Percentiles rank a stretch among this genome's conserved stretches.
These are phyloP conservation scores for Ahaetulla prasina DNA, from an alignment of 2,113 vertebrate genomes.

Conservation along the genomic window DNA sequence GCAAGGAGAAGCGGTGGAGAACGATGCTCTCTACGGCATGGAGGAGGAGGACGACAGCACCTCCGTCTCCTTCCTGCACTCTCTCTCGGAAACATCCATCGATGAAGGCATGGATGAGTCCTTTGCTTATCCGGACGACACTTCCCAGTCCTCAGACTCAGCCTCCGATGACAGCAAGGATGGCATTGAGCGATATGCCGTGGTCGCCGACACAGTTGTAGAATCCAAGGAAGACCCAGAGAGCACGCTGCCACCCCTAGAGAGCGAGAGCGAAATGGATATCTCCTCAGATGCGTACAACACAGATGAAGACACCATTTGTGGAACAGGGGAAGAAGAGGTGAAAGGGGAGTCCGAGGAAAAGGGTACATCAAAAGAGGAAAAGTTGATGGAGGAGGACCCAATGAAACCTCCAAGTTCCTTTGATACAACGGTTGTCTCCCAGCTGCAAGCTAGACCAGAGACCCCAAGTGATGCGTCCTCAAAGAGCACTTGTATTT, in stretches of 20 bases:
- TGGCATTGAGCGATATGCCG: constrained; percentile 82
- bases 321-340: constrained; percentile 7
- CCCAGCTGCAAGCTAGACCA: not conserved
- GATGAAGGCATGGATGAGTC: constrained; percentile 87
- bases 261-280: constrained; percentile 62
- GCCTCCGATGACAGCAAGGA: constrained; percentile 86
- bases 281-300: constrained; percentile 59
- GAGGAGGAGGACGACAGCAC: constrained; percentile 84
- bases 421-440: not conserved
- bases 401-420: not conserved
- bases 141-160: constrained; percentile 88
- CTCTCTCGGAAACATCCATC: constrained; percentile 90
- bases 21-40: constrained; percentile 69
- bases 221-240: constrained; percentile 9
- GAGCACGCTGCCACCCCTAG: constrained; percentile 33
- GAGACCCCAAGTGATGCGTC: not conserved
- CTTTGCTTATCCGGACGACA: constrained; percentile 89
- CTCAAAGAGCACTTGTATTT: not conserved
- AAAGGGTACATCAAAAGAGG: not conserved
- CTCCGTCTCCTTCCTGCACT: constrained; percentile 87
- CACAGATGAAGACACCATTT: not conserved
- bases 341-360: not conserved
- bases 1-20: constrained; percentile 67
- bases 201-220: constrained; percentile 21
- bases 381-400: not conserved